phyloP scores from a whole-genome alignment of 1,140 invertebrate species.

The Condylostylus longicornis region DNA sequence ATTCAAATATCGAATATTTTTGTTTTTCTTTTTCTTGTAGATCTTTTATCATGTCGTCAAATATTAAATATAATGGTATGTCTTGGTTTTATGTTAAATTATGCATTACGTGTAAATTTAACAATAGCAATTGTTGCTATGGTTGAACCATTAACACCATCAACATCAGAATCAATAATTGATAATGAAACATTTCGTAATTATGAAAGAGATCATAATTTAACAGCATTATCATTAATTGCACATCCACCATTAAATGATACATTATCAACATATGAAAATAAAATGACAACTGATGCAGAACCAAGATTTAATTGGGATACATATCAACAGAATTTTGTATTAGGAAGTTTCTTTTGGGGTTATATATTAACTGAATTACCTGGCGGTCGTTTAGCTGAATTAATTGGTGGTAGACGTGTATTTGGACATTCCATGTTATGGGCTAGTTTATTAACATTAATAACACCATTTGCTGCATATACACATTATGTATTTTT shows the following conservation, averaged over 20 bases:
- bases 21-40: slow-evolving; percentile 36
- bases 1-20: too few species aligned
- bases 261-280: slow-evolving; percentile 5
- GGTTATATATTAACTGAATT: slow-evolving; percentile 73
- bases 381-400: slow-evolving; percentile 70
- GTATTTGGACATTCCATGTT: slow-evolving; percentile 77
- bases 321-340: slow-evolving; percentile 55
- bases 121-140: slow-evolving; percentile 82
- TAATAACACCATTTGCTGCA: slow-evolving; percentile 64
- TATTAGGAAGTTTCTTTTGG: slow-evolving; percentile 79
- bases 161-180: slow-evolving; percentile 27
- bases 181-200: slow-evolving; percentile 12
- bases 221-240: slow-evolving; percentile 6
- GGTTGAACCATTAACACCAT: slow-evolving; percentile 39
- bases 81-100: slow-evolving; percentile 74
- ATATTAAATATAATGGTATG: slow-evolving; percentile 72
- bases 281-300: slow-evolving; percentile 12
- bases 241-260: slow-evolving; percentile 12
- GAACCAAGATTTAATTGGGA: slow-evolving; percentile 47
- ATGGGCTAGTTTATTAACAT: slow-evolving; percentile 61
- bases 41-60: slow-evolving; percentile 55
- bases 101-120: slow-evolving; percentile 73
- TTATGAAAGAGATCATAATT: neutral
- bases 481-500: slow-evolving; percentile 43
- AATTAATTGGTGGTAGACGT: slow-evolving; percentile 56